Evolutionary conservation across 2,113 vertebrate genomes (phyloP), one percentile per base, ranked within the genome.

Genomic region (Phyllostomus hastatus): DNA sequence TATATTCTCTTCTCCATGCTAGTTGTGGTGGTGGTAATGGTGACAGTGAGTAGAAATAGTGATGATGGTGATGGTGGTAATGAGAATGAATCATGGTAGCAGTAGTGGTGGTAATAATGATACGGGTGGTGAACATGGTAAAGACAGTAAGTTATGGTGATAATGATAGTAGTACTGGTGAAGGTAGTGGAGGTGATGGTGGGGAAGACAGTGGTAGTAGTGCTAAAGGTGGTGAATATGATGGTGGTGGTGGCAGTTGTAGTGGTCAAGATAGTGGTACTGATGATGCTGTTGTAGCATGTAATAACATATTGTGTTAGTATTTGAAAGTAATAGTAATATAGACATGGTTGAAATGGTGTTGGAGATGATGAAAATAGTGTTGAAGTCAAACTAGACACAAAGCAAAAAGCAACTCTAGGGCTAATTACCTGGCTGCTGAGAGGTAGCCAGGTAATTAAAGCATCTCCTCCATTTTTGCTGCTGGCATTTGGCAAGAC

Each of bases 321-420:
- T 1, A 6, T 31, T 41, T 35, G 50, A 50, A 80, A 81, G 20
- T 16, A 19, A 35, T 33, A 33, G 4, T 35, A 50, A 14, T 9
- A n/a, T 1, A 52, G 35, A 59, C 43, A 75, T 11, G 48, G 26
- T 52, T 10, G 52, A 31, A 20, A 26, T 26, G 10, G 84, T 12
- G 12, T 9, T 19, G 15, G 17, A 26, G 33, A 61, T 41, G 46
- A 61, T 64, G 41, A 50, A 84, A 78, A 91, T 0, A 78, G 17
- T 66, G 20, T 1, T 66, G n/a, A 43, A 35, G n/a, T 83, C 35
- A 75, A 92, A 50, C 24, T 14, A 78, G 24, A 6, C 38, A 16
- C 24, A 84, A 70, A 87, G 33, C 22, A 72, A 88, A 84, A 66
- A 84, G 31, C 19, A 82, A 15, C 17, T 69, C 69, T 76, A 78